phyloP scores from a whole-genome alignment of 53 echinoderm and acorn worm genomes.

The Echinometra lucunter region DNA sequence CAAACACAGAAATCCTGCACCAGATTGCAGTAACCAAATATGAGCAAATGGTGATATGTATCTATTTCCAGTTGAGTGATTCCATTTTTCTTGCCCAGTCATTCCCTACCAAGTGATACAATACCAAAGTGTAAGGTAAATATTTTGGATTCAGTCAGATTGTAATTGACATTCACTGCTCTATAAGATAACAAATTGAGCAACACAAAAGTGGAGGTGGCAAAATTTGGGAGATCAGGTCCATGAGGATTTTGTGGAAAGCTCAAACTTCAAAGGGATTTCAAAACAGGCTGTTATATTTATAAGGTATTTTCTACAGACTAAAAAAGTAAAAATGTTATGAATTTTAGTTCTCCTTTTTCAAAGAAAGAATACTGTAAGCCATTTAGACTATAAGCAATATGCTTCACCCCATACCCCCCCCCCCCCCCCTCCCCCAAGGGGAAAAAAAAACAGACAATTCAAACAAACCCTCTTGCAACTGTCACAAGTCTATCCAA shows the following conservation, averaged over 20 bases:
- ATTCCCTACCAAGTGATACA: constrained; percentile 31
- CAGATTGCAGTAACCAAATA: neutral
- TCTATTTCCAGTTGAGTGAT: constrained; percentile 15
- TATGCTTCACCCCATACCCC: too few relatives aligned
- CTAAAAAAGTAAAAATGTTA: too few relatives aligned
- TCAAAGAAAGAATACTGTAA: too few relatives aligned
- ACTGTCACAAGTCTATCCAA: too few relatives aligned
- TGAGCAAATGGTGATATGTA: neutral
- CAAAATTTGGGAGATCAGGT: neutral
- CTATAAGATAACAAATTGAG: constrained; percentile 32
- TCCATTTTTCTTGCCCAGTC: neutral
- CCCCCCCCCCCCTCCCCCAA: too few relatives aligned
- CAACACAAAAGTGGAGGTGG: constrained; percentile 2
- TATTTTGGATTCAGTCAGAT: constrained; percentile 42
- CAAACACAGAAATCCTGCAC: neutral
- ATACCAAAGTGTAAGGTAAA: constrained; percentile 35
- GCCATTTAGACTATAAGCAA: too few relatives aligned
- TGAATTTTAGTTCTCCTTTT: too few relatives aligned
- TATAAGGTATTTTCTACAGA: too few relatives aligned
- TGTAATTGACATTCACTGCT: constrained; percentile 21
- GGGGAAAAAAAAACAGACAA: too few relatives aligned
- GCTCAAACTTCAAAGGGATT: neutral
- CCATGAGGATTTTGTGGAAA: neutral
- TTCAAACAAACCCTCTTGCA: too few relatives aligned
- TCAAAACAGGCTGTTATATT: neutral